phyloP scores from a whole-genome alignment of 2,888 invertebrate species.

The Thereva unica region DNA sequence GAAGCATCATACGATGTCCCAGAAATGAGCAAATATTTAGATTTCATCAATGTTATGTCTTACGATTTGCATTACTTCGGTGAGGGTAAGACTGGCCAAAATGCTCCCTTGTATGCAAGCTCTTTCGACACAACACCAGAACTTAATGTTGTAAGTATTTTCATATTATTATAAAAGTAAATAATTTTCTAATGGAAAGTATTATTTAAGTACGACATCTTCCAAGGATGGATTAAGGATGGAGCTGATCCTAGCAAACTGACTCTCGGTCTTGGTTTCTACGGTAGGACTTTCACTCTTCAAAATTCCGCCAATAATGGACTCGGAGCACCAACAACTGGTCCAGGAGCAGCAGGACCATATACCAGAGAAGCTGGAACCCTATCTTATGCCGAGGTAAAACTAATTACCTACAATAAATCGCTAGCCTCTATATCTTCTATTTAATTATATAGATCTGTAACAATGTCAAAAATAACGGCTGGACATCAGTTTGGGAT shows the following conservation, averaged over 20 bases:
- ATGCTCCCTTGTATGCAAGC: constrained; percentile 59
- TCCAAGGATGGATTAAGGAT: constrained; percentile 27
- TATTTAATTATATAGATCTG: constrained; percentile 47
- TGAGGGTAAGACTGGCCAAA: constrained; percentile 60
- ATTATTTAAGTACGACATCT: constrained; percentile 3
- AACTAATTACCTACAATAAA: constrained; percentile 45
- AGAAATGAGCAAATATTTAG: constrained; percentile 56
- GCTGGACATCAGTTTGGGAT: constrained; percentile 51
- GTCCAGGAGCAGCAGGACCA: constrained; percentile 59
- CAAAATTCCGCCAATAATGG: constrained; percentile 50
- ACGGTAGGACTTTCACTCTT: constrained; percentile 57
- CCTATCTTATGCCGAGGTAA: constrained; percentile 62
- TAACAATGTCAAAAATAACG: constrained; percentile 51
- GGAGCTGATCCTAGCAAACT: constrained; percentile 54
- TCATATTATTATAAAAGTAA: background rate
- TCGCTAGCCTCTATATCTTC: no score
- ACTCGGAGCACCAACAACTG: constrained; percentile 58
- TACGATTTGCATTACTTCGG: constrained; percentile 64
- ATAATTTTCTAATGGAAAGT: background rate
- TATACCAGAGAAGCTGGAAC: constrained; percentile 60
- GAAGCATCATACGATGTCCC: constrained; percentile 61
- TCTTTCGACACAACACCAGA: constrained; percentile 43
- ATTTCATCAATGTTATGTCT: constrained; percentile 64
- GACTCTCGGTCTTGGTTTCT: constrained; percentile 56
- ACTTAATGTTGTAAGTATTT: constrained; percentile 55